Evolutionary conservation across 2,797 vertebrate genomes (phyloP).

Genomic region (Gambusia yucatana): DNA sequence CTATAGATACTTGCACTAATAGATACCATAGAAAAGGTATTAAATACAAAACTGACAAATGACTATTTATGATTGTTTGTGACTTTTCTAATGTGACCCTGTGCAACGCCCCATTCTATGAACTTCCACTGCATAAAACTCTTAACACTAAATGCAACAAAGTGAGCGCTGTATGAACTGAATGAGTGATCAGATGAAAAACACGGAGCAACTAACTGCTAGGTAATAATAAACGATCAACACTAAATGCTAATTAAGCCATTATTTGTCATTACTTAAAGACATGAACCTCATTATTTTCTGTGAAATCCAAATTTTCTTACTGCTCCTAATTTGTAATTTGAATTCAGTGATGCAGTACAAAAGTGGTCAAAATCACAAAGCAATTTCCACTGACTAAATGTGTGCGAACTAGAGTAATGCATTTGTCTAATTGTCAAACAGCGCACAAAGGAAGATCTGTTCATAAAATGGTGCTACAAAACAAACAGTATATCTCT

Average conservation of each 20-base stretch:
- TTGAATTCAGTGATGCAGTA: not conserved
- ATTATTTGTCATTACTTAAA: not conserved
- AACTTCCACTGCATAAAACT: no score
- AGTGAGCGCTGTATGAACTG: not conserved
- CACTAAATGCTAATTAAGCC: not conserved
- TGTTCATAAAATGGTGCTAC: not conserved
- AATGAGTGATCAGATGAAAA: not conserved
- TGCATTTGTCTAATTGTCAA: not conserved
- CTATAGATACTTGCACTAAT: not conserved
- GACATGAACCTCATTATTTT: not conserved
- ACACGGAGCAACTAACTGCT: not conserved
- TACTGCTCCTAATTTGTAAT: not conserved
- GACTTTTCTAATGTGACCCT: no score
- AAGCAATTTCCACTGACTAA: not conserved
- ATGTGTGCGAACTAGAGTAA: not conserved
- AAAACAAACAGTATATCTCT: not conserved
- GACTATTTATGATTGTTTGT: no score
- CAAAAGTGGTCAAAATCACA: not conserved
- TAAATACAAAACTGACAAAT: not conserved
- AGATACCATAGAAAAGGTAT: no score
- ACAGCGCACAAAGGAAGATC: not conserved
- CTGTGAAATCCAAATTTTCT: not conserved
- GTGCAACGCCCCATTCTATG: no score
- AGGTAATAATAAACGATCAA: not conserved
- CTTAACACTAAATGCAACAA: not conserved